Evolutionary conservation across 2,113 vertebrate genomes (phyloP), one percentile per base, ranked within the genome.

Genomic region (Hipposideros armiger): DNA sequence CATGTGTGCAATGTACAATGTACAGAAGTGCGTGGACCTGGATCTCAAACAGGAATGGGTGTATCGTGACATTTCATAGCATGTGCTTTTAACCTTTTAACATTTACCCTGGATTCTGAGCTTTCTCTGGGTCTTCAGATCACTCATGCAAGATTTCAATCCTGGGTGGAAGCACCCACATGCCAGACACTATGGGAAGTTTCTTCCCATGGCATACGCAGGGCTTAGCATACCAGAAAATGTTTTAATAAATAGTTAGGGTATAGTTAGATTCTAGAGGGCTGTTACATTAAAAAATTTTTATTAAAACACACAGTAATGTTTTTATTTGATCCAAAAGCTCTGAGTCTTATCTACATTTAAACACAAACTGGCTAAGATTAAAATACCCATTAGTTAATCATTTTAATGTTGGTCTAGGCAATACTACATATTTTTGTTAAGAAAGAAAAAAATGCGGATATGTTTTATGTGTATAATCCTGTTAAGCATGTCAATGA

Each of bases 331-430:
- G 10, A 60, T 45, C 7, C 9, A 42, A 80, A 69, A 73, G 9
- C 4, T 67, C 11, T 78, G 45, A 28, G 32, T 52, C 80, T 76
- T 62, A 78, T 5, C 40, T 6, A 52, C 0, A 66, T 30, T 40
- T 11, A 42, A 2, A 87, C 4, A 62, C 1, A 82, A 2, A 36
- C 40, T 81, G 40, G 17, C 54, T 95, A 24, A 84, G 22, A 89
- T 62, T 82, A 45, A 95, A 96, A 78, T 50, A 83, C 8, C 1
- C 6, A 86, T 19, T 85, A 78, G 5, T 58, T 80, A 93, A 80
- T 90, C 28, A 56, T 91, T 89, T 93, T 72, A 89, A 77, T 19
- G 32, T 2, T 66, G 50, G 2, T 30, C 28, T 42, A 83, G 14
- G 93, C 90, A 74, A 4, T 7, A 36, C 11, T 19, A 1, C 14